Conservation (phyloP, 2,888 invertebrate genomes). For the Tachina lurida region DNA sequence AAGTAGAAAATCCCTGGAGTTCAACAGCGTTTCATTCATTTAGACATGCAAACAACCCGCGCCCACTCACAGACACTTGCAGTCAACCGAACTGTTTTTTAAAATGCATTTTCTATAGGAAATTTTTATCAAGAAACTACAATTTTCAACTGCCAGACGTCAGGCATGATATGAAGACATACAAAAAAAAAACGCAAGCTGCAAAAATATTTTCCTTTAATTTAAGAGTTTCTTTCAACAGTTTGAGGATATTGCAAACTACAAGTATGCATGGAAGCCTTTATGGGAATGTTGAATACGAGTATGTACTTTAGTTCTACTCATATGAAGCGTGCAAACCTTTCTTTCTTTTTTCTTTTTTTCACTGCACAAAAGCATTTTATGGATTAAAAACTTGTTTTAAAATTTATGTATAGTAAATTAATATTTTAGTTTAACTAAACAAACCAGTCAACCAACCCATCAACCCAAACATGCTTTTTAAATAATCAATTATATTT, state of each 20-base stretch:
- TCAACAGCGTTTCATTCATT: neutral
- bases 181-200: neutral
- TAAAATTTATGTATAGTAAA: neutral
- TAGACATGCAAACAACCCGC: neutral
- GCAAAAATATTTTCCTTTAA: neutral
- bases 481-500: neutral
- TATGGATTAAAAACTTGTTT: neutral
- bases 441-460: neutral
- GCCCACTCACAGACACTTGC: neutral
- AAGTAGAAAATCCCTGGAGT: neutral
- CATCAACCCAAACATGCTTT: neutral
- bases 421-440: neutral
- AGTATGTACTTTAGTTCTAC: neutral
- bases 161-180: neutral
- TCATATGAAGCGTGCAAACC: neutral
- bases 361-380: too few species aligned
- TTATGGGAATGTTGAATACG: conserved; percentile 1
- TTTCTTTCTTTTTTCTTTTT: neutral
- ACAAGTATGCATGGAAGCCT: neutral
- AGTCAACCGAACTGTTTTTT: neutral
- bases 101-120: neutral
- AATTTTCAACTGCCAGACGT: conserved; percentile 26
- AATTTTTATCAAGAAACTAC: neutral
- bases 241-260: neutral
- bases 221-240: neutral